Evolutionary conservation across 2,797 vertebrate genomes (phyloP).

Genomic region (Gymnodraco acuticeps): DNA sequence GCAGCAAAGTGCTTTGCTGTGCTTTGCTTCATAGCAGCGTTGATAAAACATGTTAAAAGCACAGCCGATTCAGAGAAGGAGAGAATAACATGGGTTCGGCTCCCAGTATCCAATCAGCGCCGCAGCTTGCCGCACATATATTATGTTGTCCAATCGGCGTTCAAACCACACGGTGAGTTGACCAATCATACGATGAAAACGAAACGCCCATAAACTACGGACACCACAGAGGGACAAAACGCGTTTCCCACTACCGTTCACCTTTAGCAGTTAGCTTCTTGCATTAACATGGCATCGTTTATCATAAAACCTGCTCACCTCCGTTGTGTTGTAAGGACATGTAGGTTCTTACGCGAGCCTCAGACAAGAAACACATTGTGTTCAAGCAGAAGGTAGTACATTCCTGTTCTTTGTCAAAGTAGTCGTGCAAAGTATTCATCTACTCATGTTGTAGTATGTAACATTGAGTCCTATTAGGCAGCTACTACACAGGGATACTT

Average conservation of each 20-base stretch:
- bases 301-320: conserved; percentile 56
- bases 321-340: conserved; percentile 52
- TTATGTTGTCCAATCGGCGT: conserved; percentile 69
- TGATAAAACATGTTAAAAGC: conserved; percentile 26
- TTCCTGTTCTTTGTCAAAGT: not conserved
- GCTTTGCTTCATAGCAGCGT: too few relatives aligned
- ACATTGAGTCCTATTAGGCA: not conserved
- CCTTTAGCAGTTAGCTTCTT: conserved; percentile 10
- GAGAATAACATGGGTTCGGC: not conserved
- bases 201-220: conserved; percentile 71
- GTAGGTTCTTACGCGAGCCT: conserved; percentile 38
- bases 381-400: conserved; percentile 73
- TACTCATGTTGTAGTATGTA: conserved; percentile 9
- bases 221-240: conserved; percentile 43
- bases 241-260: fast-evolving
- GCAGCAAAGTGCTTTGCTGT: fast-evolving
- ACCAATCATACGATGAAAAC: conserved; percentile 74
- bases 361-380: conserved; percentile 31
- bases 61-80: conserved; percentile 12
- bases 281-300: conserved; percentile 67
- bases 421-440: not conserved
- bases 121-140: not conserved
- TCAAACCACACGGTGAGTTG: conserved; percentile 41
- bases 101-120: conserved; percentile 70
- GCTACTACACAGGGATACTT: not conserved